phyloP scores from a whole-genome alignment of 2,888 invertebrate species.

The Xestia rhomboidea region DNA sequence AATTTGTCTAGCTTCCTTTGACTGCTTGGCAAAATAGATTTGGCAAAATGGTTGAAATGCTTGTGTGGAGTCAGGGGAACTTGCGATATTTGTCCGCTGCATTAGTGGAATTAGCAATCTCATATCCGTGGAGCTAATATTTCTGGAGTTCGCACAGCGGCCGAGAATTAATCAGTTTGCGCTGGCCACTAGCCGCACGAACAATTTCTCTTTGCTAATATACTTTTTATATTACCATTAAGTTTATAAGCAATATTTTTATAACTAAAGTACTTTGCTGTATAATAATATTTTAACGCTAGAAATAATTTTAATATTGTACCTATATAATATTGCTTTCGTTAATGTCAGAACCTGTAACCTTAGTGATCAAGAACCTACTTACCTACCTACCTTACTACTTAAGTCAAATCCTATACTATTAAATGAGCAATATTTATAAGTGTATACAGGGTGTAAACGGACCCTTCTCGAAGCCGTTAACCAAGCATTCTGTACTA shows the following conservation, averaged over 20 bases:
- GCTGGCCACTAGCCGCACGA: constrained; percentile 75
- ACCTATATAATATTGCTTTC: constrained; percentile 11
- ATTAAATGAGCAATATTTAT: background rate
- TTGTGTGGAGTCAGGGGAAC: constrained; percentile 76
- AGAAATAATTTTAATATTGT: constrained; percentile 20
- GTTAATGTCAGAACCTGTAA: background rate
- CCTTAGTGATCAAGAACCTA: background rate
- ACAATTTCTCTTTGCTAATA: constrained; percentile 71
- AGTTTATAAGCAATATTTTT: constrained; percentile 55
- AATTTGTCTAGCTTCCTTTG: constrained; percentile 55
- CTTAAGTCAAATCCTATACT: background rate
- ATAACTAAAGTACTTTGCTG: constrained; percentile 22
- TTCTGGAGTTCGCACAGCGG: constrained; percentile 85
- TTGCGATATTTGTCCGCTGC: constrained; percentile 88
- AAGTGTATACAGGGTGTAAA: background rate
- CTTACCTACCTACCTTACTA: background rate
- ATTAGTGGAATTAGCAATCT: constrained; percentile 90
- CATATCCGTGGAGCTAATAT: constrained; percentile 87
- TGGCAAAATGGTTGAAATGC: constrained; percentile 76
- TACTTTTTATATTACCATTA: constrained; percentile 54
- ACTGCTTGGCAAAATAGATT: constrained; percentile 68
- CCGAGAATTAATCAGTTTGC: constrained; percentile 88
- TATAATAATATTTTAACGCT: constrained; percentile 45
- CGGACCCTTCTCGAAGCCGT: too few relatives aligned
- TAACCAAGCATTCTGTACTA: too few relatives aligned